A percentile compares a stretch with the other conserved stretches of the same genome.
Evolutionary conservation across 2,888 invertebrate species (phyloP).

Genomic region (Macrosiphum euphorbiae): DNA sequence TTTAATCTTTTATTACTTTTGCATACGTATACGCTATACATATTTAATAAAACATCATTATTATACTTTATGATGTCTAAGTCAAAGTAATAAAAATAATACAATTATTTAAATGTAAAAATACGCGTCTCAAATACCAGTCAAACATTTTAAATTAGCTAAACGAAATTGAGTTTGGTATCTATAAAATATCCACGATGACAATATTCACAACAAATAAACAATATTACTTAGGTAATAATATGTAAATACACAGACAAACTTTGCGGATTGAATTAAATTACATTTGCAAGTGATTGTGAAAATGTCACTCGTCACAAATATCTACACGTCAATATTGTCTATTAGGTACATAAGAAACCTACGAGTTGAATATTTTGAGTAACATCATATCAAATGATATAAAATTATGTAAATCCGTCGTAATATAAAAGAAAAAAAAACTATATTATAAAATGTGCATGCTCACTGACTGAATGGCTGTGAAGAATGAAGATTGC

Average conservation of each 20-base stretch:
- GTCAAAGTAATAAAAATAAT: not conserved
- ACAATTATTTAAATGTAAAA: not conserved
- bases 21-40: not conserved
- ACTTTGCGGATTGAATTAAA: not conserved
- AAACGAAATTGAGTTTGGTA: not conserved
- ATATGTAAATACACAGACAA: not conserved
- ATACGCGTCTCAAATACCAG: not conserved
- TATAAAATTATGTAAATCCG: not conserved
- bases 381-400: not conserved
- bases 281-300: not conserved
- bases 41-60: not conserved
- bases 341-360: not conserved
- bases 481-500: too few species aligned
- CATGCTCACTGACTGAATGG: not conserved
- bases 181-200: not conserved
- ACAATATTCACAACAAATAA: not conserved
- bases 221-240: not conserved
- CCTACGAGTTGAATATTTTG: not conserved
- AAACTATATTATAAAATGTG: not conserved
- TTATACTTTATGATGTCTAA: not conserved
- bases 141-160: not conserved
- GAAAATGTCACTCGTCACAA: not conserved
- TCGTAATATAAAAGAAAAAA: not conserved
- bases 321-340: not conserved
- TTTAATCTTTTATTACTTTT: not conserved